Conservation (phyloP, 2,797 vertebrate species). For the Hemitrygon akajei region DNA sequence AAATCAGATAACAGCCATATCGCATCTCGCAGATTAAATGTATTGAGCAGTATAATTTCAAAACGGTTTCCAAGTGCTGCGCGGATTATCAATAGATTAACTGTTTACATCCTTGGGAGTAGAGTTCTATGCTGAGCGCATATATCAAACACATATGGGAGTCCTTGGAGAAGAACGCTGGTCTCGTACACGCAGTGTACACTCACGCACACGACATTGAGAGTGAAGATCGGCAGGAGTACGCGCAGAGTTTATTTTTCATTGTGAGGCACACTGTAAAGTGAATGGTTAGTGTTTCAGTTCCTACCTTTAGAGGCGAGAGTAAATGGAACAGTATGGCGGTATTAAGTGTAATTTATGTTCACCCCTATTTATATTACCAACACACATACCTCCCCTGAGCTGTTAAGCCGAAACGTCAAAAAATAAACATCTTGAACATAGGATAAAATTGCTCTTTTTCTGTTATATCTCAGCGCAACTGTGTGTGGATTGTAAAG, state of each 20-base stretch:
- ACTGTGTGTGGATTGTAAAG: neutral
- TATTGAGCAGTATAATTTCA: neutral
- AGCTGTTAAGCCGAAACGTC: neutral
- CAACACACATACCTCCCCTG: neutral
- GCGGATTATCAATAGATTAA: neutral
- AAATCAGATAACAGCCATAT: neutral
- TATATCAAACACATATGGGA: neutral
- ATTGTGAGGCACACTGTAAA: neutral
- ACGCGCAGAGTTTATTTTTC: neutral
- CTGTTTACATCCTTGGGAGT: neutral
- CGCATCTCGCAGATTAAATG: too few species aligned
- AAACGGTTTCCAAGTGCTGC: neutral
- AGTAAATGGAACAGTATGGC: too few species aligned
- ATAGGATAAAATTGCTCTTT: neutral
- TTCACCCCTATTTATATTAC: too few species aligned
- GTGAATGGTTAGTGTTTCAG: neutral
- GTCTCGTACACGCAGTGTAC: neutral
- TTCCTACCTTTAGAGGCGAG: too few species aligned
- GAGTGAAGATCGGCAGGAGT: neutral
- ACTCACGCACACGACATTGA: neutral
- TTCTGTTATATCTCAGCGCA: neutral
- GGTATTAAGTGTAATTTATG: too few species aligned
- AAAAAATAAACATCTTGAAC: neutral
- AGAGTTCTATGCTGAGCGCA: neutral
- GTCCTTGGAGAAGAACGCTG: neutral